These are phyloP conservation scores for Rhodeus uyekii DNA, from an alignment of 2,797 vertebrate genomes.

Conservation along the genomic window DNA sequence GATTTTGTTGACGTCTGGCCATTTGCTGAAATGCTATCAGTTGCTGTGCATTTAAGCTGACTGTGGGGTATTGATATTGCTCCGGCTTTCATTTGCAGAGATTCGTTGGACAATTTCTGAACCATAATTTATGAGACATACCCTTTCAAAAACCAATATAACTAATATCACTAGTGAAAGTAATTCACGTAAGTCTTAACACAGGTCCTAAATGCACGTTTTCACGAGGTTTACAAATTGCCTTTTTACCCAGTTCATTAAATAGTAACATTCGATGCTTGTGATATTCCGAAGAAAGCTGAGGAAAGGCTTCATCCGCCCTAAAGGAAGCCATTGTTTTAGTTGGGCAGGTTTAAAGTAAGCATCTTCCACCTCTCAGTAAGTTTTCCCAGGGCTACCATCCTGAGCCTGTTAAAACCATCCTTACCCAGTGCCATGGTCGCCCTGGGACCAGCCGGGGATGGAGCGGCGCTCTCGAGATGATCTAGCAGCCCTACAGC, in stretches of 20 bases:
- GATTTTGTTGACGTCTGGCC: constrained; percentile 26
- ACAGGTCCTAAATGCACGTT: not conserved
- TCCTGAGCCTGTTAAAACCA: constrained; percentile 30
- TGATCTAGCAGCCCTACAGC: constrained; percentile 25
- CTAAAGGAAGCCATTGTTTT: not conserved
- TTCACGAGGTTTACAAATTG: not conserved
- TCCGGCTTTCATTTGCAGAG: constrained; percentile 22
- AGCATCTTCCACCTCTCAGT: not conserved
- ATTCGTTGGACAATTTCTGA: constrained; percentile 15
- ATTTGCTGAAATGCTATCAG: constrained; percentile 28
- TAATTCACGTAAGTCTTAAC: not conserved
- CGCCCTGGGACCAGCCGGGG: constrained; percentile 13
- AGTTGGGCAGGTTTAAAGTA: constrained; percentile 15
- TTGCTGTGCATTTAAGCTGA: constrained; percentile 29
- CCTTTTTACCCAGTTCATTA: not conserved
- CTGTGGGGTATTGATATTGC: constrained; percentile 27
- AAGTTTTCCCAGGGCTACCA: constrained; percentile 11
- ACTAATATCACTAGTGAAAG: not conserved
- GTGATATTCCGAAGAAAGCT: not conserved
- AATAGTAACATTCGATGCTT: not conserved
- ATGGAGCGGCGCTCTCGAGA: constrained; percentile 18
- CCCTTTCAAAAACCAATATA: constrained; percentile 2
- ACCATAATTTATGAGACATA: not conserved
- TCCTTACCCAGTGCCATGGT: constrained; percentile 6
- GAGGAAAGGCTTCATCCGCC: not conserved